Evolutionary conservation across 1,140 invertebrate species (phyloP).

Genomic region (Trichogramma pretiosum): DNA sequence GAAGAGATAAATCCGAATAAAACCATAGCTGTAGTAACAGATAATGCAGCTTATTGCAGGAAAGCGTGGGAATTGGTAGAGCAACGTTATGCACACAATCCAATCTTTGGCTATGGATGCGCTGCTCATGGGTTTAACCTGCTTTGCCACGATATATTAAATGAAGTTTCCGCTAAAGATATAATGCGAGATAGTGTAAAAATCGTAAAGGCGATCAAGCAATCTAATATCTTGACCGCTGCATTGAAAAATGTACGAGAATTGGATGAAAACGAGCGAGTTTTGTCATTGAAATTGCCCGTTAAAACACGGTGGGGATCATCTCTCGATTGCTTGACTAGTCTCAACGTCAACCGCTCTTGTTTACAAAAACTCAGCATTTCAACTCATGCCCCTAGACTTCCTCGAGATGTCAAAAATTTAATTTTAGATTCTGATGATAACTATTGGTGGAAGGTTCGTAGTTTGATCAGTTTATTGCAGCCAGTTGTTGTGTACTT

Average conservation of each 20-base stretch:
- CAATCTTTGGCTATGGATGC: constrained; percentile 13
- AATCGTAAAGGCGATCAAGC: constrained; percentile 19
- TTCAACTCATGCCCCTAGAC: background rate
- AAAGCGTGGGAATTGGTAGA: constrained; percentile 17
- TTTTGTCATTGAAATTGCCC: constrained; percentile 18
- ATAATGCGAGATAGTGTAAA: background rate
- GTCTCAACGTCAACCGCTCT: constrained; percentile 16
- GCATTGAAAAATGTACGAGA: constrained; percentile 13
- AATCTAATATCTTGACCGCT: constrained; percentile 1
- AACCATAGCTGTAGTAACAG: constrained; percentile 17
- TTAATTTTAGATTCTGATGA: constrained; percentile 14
- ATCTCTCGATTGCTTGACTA: constrained; percentile 10
- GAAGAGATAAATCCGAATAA: constrained; percentile 15
- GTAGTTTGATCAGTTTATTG: constrained; percentile 11
- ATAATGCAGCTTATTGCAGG: constrained; percentile 23
- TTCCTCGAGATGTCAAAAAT: constrained; percentile 8
- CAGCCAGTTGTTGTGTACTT: constrained; percentile 15
- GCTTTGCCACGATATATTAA: constrained; percentile 10
- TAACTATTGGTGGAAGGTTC: constrained; percentile 11
- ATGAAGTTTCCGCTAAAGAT: constrained; percentile 1
- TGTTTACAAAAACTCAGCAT: constrained; percentile 17
- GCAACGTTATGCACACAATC: constrained; percentile 9
- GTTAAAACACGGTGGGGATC: constrained; percentile 18
- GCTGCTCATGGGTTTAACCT: constrained; percentile 16
- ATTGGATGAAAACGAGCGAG: background rate